Conservation (phyloP, 2,797 vertebrate species). For the Iguana delicatissima region DNA sequence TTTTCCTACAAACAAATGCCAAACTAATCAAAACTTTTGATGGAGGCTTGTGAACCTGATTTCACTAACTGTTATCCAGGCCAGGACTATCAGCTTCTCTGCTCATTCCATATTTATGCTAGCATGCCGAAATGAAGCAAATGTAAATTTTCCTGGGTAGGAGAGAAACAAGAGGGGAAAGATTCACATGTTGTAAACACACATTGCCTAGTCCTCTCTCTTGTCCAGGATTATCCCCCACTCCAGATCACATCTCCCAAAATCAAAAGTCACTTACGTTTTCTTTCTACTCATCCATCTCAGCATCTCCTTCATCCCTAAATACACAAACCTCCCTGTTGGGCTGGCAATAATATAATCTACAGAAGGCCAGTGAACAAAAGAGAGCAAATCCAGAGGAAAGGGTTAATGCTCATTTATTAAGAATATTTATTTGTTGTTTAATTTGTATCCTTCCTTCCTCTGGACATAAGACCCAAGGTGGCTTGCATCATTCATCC, state of each 20-base stretch:
- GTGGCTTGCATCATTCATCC: too few relatives aligned
- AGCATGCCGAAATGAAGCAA: background rate
- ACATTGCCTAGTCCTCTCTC: too few relatives aligned
- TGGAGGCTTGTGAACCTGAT: background rate
- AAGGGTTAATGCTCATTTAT: background rate
- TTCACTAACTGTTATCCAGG: background rate
- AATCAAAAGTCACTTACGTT: too few relatives aligned
- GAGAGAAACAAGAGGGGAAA: background rate
- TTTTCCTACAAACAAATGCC: background rate
- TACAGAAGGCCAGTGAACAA: background rate
- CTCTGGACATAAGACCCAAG: too few relatives aligned
- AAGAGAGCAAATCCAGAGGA: background rate
- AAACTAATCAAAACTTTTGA: background rate
- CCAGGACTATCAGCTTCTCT: background rate
- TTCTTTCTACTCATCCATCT: too few relatives aligned
- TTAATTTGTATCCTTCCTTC: too few relatives aligned
- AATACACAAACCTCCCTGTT: too few relatives aligned
- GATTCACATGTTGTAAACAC: too few relatives aligned
- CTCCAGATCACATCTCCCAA: too few relatives aligned
- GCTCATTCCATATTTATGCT: background rate
- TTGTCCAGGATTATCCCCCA: too few relatives aligned
- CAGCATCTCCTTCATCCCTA: too few relatives aligned
- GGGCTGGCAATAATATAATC: background rate
- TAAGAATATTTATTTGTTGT: too few relatives aligned
- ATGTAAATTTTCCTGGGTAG: background rate